Conservation (phyloP, 2,113 vertebrate species). For the Nycticryphes semicollaris region DNA sequence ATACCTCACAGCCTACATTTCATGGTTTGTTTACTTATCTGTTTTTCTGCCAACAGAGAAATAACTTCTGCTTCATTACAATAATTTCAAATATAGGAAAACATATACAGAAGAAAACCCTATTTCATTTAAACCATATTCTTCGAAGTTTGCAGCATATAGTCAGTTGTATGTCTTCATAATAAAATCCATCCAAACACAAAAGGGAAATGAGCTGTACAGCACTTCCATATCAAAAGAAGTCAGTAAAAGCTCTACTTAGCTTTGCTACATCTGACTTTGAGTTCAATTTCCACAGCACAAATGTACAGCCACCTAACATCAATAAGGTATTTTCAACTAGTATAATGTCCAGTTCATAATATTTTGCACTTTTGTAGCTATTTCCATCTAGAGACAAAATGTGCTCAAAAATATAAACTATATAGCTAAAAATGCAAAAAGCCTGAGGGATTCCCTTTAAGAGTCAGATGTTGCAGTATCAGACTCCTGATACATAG, state of each 20-base stretch:
- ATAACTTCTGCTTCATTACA: conserved; percentile 2
- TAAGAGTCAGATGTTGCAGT: not conserved
- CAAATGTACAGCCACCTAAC: not conserved
- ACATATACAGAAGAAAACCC: not conserved
- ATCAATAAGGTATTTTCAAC: not conserved
- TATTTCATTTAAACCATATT: not conserved
- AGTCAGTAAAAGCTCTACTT: not conserved
- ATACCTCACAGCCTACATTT: not conserved
- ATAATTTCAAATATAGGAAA: not conserved
- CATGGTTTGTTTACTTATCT: not conserved
- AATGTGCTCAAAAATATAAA: not conserved
- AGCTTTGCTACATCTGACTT: not conserved
- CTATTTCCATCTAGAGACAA: not conserved
- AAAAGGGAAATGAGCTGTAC: not conserved
- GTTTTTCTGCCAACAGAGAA: not conserved
- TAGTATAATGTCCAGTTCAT: not conserved
- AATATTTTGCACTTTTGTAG: not conserved
- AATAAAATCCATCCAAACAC: not conserved
- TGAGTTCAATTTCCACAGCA: not conserved
- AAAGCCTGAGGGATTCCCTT: not conserved
- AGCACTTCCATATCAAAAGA: not conserved
- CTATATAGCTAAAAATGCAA: not conserved
- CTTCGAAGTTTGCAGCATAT: not conserved
- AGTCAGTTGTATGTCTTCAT: not conserved
- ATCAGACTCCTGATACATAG: not conserved